Percentiles rank a stretch among this genome's conserved stretches.
These are phyloP conservation scores for Stichodactyla mertensii DNA, from an alignment of 64 coral and sea anemone species.

Conservation along the genomic window DNA sequence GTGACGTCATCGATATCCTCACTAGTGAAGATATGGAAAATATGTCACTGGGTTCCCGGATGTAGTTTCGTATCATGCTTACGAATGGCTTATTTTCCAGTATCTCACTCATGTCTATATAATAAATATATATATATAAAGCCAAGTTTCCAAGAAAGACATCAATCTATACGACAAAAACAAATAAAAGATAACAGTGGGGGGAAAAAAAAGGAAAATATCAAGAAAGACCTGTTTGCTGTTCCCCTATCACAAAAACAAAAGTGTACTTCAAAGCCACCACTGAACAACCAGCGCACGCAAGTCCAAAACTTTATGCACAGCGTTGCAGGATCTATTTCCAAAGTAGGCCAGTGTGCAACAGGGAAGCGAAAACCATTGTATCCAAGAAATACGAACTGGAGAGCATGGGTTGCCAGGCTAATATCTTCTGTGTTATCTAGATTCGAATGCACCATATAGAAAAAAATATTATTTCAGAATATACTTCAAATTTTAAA, in stretches of 20 bases:
- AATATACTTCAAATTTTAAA: neutral
- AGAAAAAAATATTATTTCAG: neutral
- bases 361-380: slow-evolving; percentile 48
- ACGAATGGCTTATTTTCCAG: too few species aligned
- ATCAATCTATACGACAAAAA: too few species aligned
- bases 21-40: too few species aligned
- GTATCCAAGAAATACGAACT: slow-evolving; percentile 48
- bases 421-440: neutral
- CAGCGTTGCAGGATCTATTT: slow-evolving; percentile 28
- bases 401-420: slow-evolving; percentile 44
- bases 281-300: slow-evolving; percentile 7
- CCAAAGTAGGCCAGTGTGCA: slow-evolving; percentile 46
- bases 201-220: too few species aligned
- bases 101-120: too few species aligned
- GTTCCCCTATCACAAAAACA: slow-evolving; percentile 51
- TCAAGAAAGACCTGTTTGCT: slow-evolving; percentile 52
- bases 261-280: slow-evolving; percentile 19
- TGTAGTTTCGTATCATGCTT: too few species aligned
- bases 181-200: too few species aligned
- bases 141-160: too few species aligned
- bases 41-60: too few species aligned
- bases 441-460: neutral
- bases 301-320: slow-evolving; percentile 34
- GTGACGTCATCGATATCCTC: too few species aligned
- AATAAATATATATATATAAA: too few species aligned